phyloP scores from a whole-genome alignment of 1,140 invertebrate species.

The Hormaphis cornu region DNA sequence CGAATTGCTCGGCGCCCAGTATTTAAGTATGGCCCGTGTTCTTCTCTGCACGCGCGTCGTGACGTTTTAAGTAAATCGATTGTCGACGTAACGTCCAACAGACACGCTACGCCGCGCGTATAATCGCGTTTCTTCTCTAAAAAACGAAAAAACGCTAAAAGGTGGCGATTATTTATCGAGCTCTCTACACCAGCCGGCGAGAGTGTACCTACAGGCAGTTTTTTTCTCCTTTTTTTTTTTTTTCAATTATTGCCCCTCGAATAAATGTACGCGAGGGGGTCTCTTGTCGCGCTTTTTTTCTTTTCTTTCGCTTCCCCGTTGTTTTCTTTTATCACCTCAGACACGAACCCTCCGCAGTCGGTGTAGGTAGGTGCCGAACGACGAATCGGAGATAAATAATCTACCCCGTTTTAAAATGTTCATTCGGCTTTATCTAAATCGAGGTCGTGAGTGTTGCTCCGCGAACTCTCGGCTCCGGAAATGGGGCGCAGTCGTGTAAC shows the following conservation, averaged over 20 bases:
- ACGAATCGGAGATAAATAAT: constrained; percentile 25
- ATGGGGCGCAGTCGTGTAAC: background rate
- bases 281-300: background rate
- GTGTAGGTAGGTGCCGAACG: constrained; percentile 26
- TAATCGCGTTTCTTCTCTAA: constrained; percentile 24
- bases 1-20: background rate
- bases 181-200: background rate
- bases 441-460: background rate
- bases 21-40: no score
- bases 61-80: constrained; percentile 19
- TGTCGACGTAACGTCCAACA: constrained; percentile 31
- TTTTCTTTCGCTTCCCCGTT: background rate
- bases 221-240: constrained; percentile 7
- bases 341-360: background rate
- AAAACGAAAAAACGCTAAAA: background rate
- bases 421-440: constrained; percentile 24
- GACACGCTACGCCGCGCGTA: constrained; percentile 27
- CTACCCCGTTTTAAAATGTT: constrained; percentile 16
- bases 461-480: background rate
- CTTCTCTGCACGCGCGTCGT: no score
- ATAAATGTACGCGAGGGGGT: constrained; percentile 18
- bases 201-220: constrained; percentile 10
- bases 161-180: constrained; percentile 20
- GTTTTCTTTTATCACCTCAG: constrained; percentile 26
- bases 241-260: constrained; percentile 27